A percentile compares a stretch with the other conserved stretches of the same genome.
Evolutionary conservation across 1,140 invertebrate genomes (phyloP).

Genomic region (Anastrepha ludens): DNA sequence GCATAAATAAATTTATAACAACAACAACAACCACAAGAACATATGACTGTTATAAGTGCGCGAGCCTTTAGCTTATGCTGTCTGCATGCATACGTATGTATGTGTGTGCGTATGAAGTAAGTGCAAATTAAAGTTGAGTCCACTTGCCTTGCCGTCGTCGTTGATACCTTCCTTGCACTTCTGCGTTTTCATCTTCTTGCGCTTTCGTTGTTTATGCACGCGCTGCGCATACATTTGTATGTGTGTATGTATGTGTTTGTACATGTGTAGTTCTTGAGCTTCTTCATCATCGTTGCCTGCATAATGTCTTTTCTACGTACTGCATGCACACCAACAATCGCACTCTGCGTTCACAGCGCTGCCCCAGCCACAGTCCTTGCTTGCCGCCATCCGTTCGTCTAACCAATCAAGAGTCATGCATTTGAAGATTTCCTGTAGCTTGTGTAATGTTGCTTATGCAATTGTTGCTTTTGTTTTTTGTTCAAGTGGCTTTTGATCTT

Average conservation of each 20-base stretch:
- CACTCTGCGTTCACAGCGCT: background rate
- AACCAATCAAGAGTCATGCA: background rate
- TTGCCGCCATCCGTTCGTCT: background rate
- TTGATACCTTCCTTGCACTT: slow-evolving; percentile 47
- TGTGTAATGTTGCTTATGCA: background rate
- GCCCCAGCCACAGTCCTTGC: background rate
- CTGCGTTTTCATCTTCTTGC: background rate
- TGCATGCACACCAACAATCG: no score
- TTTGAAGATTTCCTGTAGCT: slow-evolving; percentile 36
- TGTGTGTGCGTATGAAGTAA: background rate
- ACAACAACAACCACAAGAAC: slow-evolving; percentile 58
- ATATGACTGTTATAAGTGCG: background rate
- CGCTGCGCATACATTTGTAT: background rate
- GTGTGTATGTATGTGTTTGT: background rate
- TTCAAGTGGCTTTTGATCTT: background rate
- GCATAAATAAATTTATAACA: slow-evolving; percentile 71
- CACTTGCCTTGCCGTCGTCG: background rate
- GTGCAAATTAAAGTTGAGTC: slow-evolving; percentile 48
- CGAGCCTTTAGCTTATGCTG: slow-evolving; percentile 4
- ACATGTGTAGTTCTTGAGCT: background rate
- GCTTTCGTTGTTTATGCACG: background rate
- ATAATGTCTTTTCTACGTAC: background rate
- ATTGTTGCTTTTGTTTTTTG: background rate
- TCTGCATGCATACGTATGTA: background rate
- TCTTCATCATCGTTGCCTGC: background rate